Percentiles rank a stretch among this genome's conserved stretches.
Conservation (phyloP, 2,888 invertebrate genomes). For the Cephus nigrinus region DNA sequence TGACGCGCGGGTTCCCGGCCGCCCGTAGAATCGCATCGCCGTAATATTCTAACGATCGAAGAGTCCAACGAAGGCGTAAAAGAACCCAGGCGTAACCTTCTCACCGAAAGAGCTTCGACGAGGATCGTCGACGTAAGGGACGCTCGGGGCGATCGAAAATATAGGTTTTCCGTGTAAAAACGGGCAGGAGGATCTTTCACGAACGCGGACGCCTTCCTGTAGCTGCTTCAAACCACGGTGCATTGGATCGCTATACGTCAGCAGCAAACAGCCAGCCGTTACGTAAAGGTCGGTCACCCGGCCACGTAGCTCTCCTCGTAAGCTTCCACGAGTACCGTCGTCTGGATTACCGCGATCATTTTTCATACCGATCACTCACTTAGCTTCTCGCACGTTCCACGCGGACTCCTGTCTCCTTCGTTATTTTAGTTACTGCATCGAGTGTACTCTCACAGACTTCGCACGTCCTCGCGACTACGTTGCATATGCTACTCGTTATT, state of each 20-base stretch:
- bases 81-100: background rate
- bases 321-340: background rate
- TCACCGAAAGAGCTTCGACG: background rate
- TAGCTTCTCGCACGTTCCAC: background rate
- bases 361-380: background rate
- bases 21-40: background rate
- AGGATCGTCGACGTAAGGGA: slow-evolving; percentile 18
- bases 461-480: background rate
- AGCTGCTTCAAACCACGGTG: slow-evolving; percentile 9
- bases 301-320: slow-evolving; percentile 41
- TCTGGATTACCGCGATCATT: background rate
- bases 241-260: slow-evolving; percentile 47
- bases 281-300: slow-evolving; percentile 67
- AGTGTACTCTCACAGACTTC: background rate
- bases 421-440: background rate
- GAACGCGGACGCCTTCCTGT: slow-evolving; percentile 12
- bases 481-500: background rate
- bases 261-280: slow-evolving; percentile 56
- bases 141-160: slow-evolving; percentile 34
- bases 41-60: background rate
- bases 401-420: background rate
- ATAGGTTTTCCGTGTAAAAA: slow-evolving; percentile 23
- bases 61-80: background rate
- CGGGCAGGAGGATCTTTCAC: slow-evolving; percentile 34
- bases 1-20: background rate